Conservation (phyloP, 2,797 vertebrate species). For the Darevskia nairensis region DNA sequence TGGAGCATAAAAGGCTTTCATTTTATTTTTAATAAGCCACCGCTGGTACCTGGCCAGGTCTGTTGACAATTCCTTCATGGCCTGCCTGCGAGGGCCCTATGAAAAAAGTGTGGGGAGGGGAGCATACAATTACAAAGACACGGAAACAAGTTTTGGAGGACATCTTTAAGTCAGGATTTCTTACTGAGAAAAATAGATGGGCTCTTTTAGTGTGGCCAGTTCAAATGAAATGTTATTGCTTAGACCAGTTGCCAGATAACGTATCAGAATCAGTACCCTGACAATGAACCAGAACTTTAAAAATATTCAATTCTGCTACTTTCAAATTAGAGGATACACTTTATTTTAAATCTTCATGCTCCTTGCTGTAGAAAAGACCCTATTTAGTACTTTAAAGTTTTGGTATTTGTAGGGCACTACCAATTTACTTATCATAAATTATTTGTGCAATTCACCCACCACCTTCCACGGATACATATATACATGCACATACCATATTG, state of each 20-base stretch:
- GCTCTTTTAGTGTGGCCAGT: neutral
- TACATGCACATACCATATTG: too few species aligned
- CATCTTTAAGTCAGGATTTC: neutral
- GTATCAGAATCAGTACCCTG: neutral
- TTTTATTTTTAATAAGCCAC: conserved; percentile 95
- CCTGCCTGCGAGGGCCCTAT: conserved; percentile 92
- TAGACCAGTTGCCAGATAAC: neutral
- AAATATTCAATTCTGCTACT: neutral
- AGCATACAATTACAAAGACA: neutral
- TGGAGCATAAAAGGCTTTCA: conserved; percentile 94
- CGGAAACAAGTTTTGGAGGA: neutral
- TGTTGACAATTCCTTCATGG: conserved; percentile 91
- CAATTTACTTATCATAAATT: neutral
- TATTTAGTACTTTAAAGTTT: neutral
- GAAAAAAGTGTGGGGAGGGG: neutral
- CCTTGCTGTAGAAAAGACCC: neutral
- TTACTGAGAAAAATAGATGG: neutral
- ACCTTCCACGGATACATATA: too few species aligned
- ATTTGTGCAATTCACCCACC: too few species aligned
- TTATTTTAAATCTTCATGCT: neutral
- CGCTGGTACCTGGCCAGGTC: conserved; percentile 92
- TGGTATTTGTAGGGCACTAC: neutral
- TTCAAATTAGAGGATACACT: neutral
- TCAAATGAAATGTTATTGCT: neutral
- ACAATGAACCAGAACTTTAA: neutral